A percentile compares a stretch with the other conserved stretches of the same genome.
Evolutionary conservation across 2,888 invertebrate species (phyloP).

Genomic region (Pecten maximus): DNA sequence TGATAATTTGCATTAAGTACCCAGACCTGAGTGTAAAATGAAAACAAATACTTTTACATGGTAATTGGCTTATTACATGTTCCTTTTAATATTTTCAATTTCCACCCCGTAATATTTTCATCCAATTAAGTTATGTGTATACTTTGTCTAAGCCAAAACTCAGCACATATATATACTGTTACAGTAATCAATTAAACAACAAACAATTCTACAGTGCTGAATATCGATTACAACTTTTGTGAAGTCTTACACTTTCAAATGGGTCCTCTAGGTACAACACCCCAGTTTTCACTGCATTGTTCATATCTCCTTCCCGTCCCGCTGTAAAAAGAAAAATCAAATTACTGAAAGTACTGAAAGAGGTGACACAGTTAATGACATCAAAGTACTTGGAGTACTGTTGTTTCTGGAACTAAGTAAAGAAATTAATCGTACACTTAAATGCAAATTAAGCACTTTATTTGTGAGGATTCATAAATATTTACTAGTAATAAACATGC

Average conservation of each 20-base stretch:
- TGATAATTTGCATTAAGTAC: too few species aligned
- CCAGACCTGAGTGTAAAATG: too few species aligned
- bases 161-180: too few species aligned
- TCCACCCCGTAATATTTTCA: too few species aligned
- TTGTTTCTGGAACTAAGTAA: neutral
- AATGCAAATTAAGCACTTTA: neutral
- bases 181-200: too few species aligned
- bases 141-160: too few species aligned
- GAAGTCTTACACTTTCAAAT: conserved; percentile 84
- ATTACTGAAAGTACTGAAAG: neutral
- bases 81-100: too few species aligned
- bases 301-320: conserved; percentile 78
- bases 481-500: neutral
- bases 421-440: neutral
- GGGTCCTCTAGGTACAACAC: conserved; percentile 94
- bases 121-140: too few species aligned
- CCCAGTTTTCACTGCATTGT: conserved; percentile 90
- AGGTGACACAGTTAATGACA: neutral
- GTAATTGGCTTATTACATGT: too few species aligned
- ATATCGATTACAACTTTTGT: too few species aligned
- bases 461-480: neutral
- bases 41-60: too few species aligned
- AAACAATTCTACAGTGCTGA: too few species aligned
- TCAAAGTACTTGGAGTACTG: neutral
- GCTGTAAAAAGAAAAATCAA: conserved; percentile 61